A percentile compares a stretch with the other conserved stretches of the same genome.
Conservation (phyloP, 2,113 vertebrate species). For the Oreamnos americanus region DNA sequence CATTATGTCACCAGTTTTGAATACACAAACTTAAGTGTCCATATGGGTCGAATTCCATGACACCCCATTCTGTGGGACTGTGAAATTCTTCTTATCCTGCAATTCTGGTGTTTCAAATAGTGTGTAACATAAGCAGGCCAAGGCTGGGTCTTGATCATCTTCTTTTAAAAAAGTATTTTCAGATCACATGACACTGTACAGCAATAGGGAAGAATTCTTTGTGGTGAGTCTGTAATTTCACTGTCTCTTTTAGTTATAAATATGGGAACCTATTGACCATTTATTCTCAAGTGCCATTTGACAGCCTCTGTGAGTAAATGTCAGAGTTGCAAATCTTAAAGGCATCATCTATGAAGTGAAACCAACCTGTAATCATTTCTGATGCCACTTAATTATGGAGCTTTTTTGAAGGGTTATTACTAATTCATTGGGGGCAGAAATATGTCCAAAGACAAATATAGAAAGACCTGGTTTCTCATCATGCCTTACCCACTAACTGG, state of each 20-base stretch:
- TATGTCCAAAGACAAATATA: background rate
- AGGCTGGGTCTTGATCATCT: background rate
- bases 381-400: background rate
- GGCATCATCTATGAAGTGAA: background rate
- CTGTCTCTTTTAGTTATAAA: background rate
- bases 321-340: background rate
- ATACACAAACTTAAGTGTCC: background rate
- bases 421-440: background rate
- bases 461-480: background rate
- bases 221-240: background rate
- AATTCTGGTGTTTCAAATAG: background rate
- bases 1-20: conserved; percentile 48
- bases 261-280: background rate
- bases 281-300: background rate
- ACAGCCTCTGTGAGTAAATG: background rate
- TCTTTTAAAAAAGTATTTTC: background rate
- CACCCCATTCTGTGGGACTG: background rate
- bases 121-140: background rate
- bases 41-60: background rate
- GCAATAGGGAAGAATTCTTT: background rate
- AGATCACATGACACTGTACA: background rate
- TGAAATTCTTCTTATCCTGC: background rate
- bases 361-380: background rate
- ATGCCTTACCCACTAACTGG: background rate
- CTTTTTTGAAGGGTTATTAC: background rate